A percentile compares a stretch with the other conserved stretches of the same genome.
Evolutionary conservation across 2,888 invertebrate genomes (phyloP).

Genomic region (Halictus ligatus): DNA sequence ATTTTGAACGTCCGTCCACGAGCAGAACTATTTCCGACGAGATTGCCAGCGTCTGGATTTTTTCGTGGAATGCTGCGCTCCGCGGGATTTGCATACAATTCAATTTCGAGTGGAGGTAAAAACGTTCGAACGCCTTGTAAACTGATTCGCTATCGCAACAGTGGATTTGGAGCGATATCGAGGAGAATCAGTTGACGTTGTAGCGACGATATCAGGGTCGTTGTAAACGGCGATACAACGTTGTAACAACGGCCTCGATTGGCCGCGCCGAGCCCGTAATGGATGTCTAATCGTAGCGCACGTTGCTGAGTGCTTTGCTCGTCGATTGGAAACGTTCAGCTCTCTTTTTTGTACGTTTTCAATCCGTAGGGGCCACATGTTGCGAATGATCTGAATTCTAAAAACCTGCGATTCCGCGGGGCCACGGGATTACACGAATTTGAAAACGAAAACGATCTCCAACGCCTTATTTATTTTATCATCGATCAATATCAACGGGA

Average conservation of each 20-base stretch:
- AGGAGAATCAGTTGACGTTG: slow-evolving; percentile 42
- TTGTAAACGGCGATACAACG: slow-evolving; percentile 54
- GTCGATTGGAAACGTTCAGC: neutral
- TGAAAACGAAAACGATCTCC: too few relatives aligned
- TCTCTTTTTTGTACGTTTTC: neutral
- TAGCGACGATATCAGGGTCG: slow-evolving; percentile 47
- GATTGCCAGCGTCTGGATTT: neutral
- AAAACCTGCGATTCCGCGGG: neutral
- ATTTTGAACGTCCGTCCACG: neutral
- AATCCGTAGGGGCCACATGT: neutral
- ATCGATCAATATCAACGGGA: neutral
- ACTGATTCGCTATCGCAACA: slow-evolving; percentile 12
- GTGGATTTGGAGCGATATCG: slow-evolving; percentile 23
- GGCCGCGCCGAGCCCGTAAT: slow-evolving; percentile 47
- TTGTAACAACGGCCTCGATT: slow-evolving; percentile 42
- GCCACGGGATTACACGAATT: neutral
- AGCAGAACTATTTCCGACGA: neutral
- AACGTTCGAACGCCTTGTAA: slow-evolving; percentile 2
- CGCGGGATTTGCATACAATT: neutral
- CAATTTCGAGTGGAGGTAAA: slow-evolving; percentile 7
- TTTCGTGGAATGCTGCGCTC: neutral
- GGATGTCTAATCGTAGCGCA: slow-evolving; percentile 50
- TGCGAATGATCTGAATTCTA: neutral
- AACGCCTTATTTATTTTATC: neutral
- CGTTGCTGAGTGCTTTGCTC: neutral